Base-by-base conservation (phyloP, 1,140 invertebrate genomes). In the Maniola jurtina region DNA sequence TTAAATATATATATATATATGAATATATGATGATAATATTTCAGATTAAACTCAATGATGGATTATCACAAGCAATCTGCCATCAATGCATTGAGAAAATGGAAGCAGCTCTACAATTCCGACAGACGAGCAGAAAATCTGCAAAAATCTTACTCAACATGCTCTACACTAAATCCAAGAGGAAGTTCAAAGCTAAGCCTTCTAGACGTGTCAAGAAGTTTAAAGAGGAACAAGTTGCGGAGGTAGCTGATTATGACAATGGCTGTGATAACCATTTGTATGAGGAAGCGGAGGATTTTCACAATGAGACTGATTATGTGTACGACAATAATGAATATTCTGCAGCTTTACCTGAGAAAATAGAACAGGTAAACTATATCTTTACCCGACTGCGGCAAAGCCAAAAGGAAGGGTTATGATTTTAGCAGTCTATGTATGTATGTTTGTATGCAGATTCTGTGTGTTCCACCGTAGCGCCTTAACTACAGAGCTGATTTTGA, bases 51-150 rank as follows among this genome's bases (percentile, higher is more conserved):
- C 61, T 67, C 5, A 76, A 88, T 34, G 86, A 88, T 76, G 80
- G 80, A 3, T 64, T 85, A 4, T 78, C 84, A 16, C 83, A 88
- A 66, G 81, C 81, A 55, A 88, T 88, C 13, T 88, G 85, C 34
- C 61, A 56, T 0, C 63, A 61, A 34, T 88, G 85, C 50, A 62
- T 75, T 6, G 70, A 79, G 33, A 66, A 58, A 0, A 66, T 86
- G 42, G 71, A 81, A 16, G 34, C 38, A 0, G 77, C 77, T 0
- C 35, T 88, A 40, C 74, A 80, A 34, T 88, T 88, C 56, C 72
- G 85, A 48, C 57, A 70, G 25, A 77, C 61, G 25, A 81, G 86
- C 56, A 72, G 68, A 13, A 84, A 79, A 56, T 66, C 83, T 0
- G 67, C 86, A 8, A 84, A 83, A 52, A 57, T 71, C 0, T 65